These are phyloP conservation scores for Fopius arisanus DNA, from an alignment of 1,140 invertebrate genomes.

Conservation along the genomic window DNA sequence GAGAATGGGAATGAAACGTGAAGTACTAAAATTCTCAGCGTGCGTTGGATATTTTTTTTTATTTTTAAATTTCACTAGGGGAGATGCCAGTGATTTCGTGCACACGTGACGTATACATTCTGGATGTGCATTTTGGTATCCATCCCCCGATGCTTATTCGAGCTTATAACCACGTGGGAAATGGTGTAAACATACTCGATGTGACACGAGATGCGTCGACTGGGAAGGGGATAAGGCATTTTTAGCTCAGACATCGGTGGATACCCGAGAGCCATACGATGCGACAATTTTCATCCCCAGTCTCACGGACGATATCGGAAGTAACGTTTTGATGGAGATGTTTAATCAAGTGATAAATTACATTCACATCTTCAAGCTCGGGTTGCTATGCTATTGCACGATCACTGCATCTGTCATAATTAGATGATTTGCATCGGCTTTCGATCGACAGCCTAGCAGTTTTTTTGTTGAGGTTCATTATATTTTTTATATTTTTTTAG, in stretches of 20 bases:
- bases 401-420: slow-evolving; percentile 1
- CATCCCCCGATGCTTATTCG: slow-evolving; percentile 12
- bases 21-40: neutral
- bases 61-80: neutral
- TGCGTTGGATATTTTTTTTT: neutral
- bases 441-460: neutral
- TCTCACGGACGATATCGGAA: neutral
- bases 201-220: neutral
- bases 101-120: neutral
- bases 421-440: neutral
- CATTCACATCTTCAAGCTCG: neutral
- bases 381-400: neutral
- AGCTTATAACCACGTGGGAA: slow-evolving; percentile 11
- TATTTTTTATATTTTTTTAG: too few relatives aligned
- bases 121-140: slow-evolving; percentile 4
- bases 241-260: neutral
- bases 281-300: slow-evolving; percentile 5
- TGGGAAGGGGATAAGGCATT: neutral
- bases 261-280: neutral
- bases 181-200: slow-evolving; percentile 14
- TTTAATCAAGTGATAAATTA: neutral
- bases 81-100: slow-evolving; percentile 8
- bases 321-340: neutral
- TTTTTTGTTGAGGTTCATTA: too few relatives aligned
- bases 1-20: neutral